phyloP scores from a whole-genome alignment of 2,888 invertebrate species.

The Nomada lathburiana region DNA sequence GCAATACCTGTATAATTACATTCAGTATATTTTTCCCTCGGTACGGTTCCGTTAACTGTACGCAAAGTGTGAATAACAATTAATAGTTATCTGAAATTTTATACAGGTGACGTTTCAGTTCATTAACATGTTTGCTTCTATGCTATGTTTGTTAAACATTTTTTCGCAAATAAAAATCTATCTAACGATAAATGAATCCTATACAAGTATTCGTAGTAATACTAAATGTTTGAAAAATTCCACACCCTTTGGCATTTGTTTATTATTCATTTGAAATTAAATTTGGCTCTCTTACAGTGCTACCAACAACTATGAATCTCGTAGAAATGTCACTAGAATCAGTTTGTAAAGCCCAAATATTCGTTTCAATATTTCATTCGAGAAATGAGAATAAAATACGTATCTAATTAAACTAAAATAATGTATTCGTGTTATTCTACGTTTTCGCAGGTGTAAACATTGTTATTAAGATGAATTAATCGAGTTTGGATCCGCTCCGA shows the following conservation, averaged over 20 bases:
- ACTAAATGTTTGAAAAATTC: background rate
- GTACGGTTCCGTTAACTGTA: conserved; percentile 5
- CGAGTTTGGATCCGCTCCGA: conserved; percentile 39
- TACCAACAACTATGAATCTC: background rate
- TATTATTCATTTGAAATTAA: background rate
- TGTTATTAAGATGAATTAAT: background rate
- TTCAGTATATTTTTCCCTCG: conserved; percentile 10
- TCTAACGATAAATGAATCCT: background rate
- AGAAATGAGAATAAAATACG: conserved; percentile 9
- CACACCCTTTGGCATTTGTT: background rate
- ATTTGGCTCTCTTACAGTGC: background rate
- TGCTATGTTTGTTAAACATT: conserved; percentile 36
- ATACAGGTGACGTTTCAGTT: conserved; percentile 51
- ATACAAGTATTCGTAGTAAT: background rate
- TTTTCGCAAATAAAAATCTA: conserved; percentile 50
- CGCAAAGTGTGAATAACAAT: background rate
- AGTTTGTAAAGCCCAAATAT: background rate
- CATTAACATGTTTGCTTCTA: conserved; percentile 25
- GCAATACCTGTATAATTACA: conserved; percentile 45
- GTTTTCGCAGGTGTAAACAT: background rate
- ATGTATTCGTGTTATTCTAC: background rate
- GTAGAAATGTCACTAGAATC: conserved; percentile 13
- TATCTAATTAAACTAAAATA: background rate
- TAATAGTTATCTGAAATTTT: conserved; percentile 45
- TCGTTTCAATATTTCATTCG: conserved; percentile 5